These are phyloP conservation scores for Xanthorhoe spadicearia DNA, from an alignment of 2,888 invertebrate species.

Conservation along the genomic window DNA sequence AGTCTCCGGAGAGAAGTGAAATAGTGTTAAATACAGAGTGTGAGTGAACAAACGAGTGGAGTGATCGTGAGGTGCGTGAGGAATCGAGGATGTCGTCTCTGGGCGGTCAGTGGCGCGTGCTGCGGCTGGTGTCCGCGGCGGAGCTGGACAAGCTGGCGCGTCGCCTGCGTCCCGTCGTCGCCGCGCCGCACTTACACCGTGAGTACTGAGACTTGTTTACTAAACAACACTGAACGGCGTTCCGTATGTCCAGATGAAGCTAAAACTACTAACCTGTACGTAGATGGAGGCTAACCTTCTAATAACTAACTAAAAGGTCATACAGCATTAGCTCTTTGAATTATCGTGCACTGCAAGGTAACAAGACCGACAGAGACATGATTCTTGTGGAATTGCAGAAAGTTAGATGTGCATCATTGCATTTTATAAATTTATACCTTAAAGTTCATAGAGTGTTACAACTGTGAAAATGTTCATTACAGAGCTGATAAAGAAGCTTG, in stretches of 20 bases:
- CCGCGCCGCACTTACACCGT: slow-evolving; percentile 79
- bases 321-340: background rate
- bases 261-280: no score
- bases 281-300: no score
- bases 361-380: no score
- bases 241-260: no score
- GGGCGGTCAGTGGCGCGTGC: slow-evolving; percentile 75
- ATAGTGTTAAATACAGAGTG: background rate
- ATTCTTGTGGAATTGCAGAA: no score
- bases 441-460: no score
- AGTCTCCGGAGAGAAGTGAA: background rate
- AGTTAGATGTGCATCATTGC: no score
- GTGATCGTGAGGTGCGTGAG: background rate
- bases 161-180: slow-evolving; percentile 66
- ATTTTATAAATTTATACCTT: no score
- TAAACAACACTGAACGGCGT: background rate
- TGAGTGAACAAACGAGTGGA: background rate
- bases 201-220: slow-evolving; percentile 49
- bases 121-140: slow-evolving; percentile 71
- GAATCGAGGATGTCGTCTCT: slow-evolving; percentile 68
- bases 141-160: slow-evolving; percentile 75
- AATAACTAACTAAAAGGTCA: background rate
- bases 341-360: no score
- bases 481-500: slow-evolving; percentile 68
- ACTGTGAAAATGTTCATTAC: slow-evolving; percentile 3